Conservation (phyloP, 1,140 invertebrate species). For the Megalopta genalis region DNA sequence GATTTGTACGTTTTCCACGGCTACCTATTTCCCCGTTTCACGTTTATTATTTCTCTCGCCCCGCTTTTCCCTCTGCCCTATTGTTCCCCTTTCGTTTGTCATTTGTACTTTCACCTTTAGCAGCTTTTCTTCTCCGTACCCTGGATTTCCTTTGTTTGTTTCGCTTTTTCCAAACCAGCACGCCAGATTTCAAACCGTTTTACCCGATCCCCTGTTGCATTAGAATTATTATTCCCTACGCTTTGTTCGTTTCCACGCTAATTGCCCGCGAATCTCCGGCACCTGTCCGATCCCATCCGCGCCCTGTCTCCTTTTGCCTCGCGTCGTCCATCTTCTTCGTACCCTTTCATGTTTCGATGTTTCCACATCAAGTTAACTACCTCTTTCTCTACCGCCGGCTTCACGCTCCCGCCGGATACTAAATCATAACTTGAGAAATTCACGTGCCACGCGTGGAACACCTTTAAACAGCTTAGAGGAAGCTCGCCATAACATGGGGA, state of each 20-base stretch:
- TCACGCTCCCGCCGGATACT: constrained; percentile 59
- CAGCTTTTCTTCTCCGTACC: too few relatives aligned
- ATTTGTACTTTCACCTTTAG: constrained; percentile 7
- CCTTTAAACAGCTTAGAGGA: constrained; percentile 74
- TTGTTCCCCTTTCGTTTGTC: background rate
- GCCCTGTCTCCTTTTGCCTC: too few relatives aligned
- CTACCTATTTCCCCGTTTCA: background rate
- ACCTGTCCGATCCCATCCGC: background rate
- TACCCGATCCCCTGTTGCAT: background rate
- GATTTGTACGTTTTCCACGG: constrained; percentile 9
- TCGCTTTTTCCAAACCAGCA: background rate
- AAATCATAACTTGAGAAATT: constrained; percentile 80
- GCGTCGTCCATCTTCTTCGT: constrained; percentile 7
- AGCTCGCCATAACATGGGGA: constrained; percentile 60
- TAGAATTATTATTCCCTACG: too few relatives aligned
- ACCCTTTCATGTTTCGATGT: background rate
- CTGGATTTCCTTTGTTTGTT: background rate
- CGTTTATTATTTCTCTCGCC: constrained; percentile 13
- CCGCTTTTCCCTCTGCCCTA: background rate
- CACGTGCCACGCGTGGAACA: constrained; percentile 68
- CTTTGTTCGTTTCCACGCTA: background rate
- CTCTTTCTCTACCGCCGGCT: constrained; percentile 38
- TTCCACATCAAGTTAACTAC: background rate
- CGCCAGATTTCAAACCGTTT: background rate
- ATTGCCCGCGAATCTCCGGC: too few relatives aligned